Evolutionary conservation across 2,113 vertebrate genomes (phyloP).

Genomic region (Amphiprion ocellaris): DNA sequence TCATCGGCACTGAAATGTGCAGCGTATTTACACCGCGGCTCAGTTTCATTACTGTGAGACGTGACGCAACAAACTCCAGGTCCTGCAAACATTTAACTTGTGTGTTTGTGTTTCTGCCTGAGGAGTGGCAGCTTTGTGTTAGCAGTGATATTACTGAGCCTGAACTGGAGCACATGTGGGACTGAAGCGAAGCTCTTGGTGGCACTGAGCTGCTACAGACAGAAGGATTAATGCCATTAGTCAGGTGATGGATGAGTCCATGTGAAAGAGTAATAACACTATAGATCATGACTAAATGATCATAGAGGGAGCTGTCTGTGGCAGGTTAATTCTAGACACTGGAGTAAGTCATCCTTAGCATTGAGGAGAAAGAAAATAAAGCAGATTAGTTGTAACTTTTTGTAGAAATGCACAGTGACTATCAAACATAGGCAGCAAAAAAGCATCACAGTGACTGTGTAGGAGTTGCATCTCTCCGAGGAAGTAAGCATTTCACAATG

Average conservation of each 20-base stretch:
- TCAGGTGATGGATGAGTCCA: constrained; percentile 58
- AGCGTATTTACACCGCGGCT: constrained; percentile 2
- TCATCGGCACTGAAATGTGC: constrained; percentile 28
- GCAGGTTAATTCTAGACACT: constrained; percentile 21
- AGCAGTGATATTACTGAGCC: constrained; percentile 29
- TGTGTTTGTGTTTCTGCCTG: constrained; percentile 49
- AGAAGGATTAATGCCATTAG: constrained; percentile 68
- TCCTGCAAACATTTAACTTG: constrained; percentile 60
- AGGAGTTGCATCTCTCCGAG: constrained; percentile 20
- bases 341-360: neutral
- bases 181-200: constrained; percentile 29
- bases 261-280: constrained; percentile 57
- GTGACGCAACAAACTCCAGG: constrained; percentile 1
- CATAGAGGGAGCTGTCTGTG: constrained; percentile 36
- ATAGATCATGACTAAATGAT: constrained; percentile 66
- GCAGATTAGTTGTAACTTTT: constrained; percentile 8
- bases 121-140: constrained; percentile 14
- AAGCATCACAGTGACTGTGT: neutral
- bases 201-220: constrained; percentile 42
- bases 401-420: neutral
- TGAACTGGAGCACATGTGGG: constrained; percentile 39
- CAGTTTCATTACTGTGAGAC: constrained; percentile 40
- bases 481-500: neutral
- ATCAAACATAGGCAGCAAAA: constrained; percentile 12
- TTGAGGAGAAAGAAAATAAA: neutral